Conservation (phyloP, 2,888 invertebrate species). For the Agriopis leucophaearia region DNA sequence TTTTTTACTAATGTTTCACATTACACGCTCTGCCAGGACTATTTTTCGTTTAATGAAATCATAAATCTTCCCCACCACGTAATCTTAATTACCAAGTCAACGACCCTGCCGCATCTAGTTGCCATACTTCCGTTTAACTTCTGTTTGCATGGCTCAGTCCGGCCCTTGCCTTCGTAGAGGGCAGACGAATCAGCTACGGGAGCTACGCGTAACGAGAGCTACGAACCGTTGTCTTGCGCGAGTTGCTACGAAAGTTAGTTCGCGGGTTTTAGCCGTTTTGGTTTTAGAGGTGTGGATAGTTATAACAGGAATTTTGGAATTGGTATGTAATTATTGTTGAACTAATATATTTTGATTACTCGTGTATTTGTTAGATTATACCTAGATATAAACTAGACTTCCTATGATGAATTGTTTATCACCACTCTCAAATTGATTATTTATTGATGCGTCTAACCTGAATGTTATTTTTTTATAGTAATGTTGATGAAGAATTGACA, state of each 20-base stretch:
- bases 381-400: too few relatives aligned
- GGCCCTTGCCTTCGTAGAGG: conserved; percentile 25
- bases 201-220: conserved; percentile 9
- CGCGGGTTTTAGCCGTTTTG: conserved; percentile 25
- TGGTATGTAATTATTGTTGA: conserved; percentile 24
- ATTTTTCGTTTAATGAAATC: conserved; percentile 27
- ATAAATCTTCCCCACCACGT: conserved; percentile 18
- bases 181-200: conserved; percentile 22
- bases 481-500: too few relatives aligned
- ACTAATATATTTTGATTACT: too few relatives aligned
- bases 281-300: conserved; percentile 25
- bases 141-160: conserved; percentile 27
- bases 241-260: conserved; percentile 24
- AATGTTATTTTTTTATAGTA: too few relatives aligned
- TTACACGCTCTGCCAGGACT: background rate
- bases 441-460: too few relatives aligned
- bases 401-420: too few relatives aligned
- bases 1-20: background rate
- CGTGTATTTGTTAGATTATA: too few relatives aligned
- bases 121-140: conserved; percentile 26
- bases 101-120: conserved; percentile 32
- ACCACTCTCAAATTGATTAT: too few relatives aligned
- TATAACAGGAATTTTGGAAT: conserved; percentile 18
- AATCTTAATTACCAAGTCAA: conserved; percentile 27
- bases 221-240: conserved; percentile 21